Base-by-base conservation (phyloP, 2,797 vertebrate genomes). In the Bradypus variegatus region DNA sequence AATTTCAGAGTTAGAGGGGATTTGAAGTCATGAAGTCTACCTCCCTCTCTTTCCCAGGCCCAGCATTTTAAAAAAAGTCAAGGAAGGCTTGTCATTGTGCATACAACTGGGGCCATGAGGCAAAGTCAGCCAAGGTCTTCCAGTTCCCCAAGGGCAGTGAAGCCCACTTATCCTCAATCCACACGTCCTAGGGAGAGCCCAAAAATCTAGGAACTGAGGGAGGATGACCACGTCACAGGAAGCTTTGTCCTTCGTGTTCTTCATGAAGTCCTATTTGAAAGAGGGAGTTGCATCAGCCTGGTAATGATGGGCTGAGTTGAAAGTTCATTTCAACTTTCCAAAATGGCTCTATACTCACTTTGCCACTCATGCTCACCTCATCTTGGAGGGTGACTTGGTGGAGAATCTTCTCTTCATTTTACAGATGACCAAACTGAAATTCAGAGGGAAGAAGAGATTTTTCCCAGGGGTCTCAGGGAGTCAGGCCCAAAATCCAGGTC, bases 201-300 rank as follows among this genome's bases (percentile, higher is more conserved):
- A 45, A 29, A 27, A 50, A 55, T 12, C 33, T 27, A 3, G 36
- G 31, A 15, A 38, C 67, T 55, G 27, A 78, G 77, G 12, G 50
- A 82, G 41, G 19, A n/a, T 13, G 1, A 45, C 0, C 1, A 12
- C 1, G 8, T 72, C 38, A 2, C 0, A 25, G 64, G 38, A 19
- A 69, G 19, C 13, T 36, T 31, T 19, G 23, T 27, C 15, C 14
- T 36, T 9, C 11, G 5, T 1, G 10, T 53, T 8, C 53, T 29
- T 19, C 18, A 16, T 16, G 21, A 80, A 23, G 11, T 84, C 29
- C 45, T 64, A 1, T 50, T 18, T 1, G 31, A 84, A 45, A 29
- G 1, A 18, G 62, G 38, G 23, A 53, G 0, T 21, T n/a, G 53
- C 14, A 10, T 31, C 62, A n/a, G 27, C 21, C 60, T 36, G 9